phyloP scores from a whole-genome alignment of 2,113 vertebrate species.

The Toxostoma redivivum region DNA sequence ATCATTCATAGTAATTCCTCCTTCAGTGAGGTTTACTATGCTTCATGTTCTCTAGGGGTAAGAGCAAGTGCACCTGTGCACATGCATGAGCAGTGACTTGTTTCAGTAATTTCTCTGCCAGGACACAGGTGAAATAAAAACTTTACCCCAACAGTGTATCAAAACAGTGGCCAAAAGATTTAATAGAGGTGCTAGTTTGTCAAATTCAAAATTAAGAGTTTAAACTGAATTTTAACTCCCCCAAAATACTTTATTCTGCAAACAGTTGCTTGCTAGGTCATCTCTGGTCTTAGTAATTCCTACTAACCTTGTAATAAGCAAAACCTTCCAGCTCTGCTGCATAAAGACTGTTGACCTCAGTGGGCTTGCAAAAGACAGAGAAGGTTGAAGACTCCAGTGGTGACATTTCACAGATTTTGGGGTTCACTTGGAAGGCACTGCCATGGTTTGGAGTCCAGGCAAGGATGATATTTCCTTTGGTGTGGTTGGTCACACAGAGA shows the following conservation, averaged over 20 bases:
- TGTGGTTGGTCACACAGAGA: slow-evolving; percentile 85
- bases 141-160: not conserved
- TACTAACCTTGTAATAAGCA: slow-evolving; percentile 82
- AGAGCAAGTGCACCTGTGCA: not conserved
- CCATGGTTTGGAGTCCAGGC: slow-evolving; percentile 76
- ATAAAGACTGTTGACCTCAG: slow-evolving; percentile 75
- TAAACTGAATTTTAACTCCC: not conserved
- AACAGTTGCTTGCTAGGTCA: not conserved
- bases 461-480: slow-evolving; percentile 81
- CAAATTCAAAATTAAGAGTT: not conserved
- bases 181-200: not conserved
- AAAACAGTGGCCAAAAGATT: not conserved
- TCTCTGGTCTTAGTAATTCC: not conserved
- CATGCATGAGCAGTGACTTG: not conserved
- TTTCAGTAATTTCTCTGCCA: not conserved
- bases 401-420: slow-evolving; percentile 75
- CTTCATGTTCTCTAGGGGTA: not conserved
- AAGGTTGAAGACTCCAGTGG: slow-evolving; percentile 84
- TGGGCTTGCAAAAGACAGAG: slow-evolving; percentile 79
- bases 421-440: slow-evolving; percentile 78
- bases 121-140: not conserved
- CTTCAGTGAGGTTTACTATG: not conserved
- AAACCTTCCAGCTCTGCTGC: slow-evolving; percentile 87
- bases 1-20: not conserved
- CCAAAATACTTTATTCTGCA: not conserved